phyloP scores from a whole-genome alignment of 2,113 vertebrate species.

The Triplophysa tibetana region DNA sequence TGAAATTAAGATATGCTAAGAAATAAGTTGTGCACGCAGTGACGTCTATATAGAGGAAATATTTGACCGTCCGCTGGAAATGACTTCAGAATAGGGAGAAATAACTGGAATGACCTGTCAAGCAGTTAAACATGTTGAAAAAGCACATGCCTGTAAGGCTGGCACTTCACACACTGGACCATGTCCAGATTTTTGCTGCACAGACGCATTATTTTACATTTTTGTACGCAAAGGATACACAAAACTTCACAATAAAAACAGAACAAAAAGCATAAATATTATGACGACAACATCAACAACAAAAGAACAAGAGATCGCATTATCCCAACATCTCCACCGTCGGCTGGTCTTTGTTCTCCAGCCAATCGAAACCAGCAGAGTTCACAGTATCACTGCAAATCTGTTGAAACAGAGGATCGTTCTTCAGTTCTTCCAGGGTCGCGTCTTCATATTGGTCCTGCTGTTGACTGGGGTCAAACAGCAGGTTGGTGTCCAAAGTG shows the following conservation, averaged over 20 bases:
- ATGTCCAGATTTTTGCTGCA: constrained; percentile 64
- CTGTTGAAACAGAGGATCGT: constrained; percentile 98
- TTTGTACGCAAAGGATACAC: constrained; percentile 62
- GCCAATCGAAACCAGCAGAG: constrained; percentile 97
- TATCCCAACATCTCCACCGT: constrained; percentile 99
- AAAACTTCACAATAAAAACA: constrained; percentile 53
- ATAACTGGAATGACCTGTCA: constrained; percentile 58
- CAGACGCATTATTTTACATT: constrained; percentile 61
- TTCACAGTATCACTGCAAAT: constrained; percentile 98
- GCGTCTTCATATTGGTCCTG: constrained; percentile 98
- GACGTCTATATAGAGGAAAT: constrained; percentile 23
- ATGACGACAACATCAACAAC: constrained; percentile 34
- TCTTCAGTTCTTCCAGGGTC: constrained; percentile 99
- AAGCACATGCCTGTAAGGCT: constrained; percentile 78
- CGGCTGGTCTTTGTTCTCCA: constrained; percentile 99
- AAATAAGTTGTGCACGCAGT: background rate
- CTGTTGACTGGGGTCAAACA: constrained; percentile 96
- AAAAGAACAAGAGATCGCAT: constrained; percentile 58
- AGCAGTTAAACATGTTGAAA: constrained; percentile 51
- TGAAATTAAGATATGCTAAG: background rate
- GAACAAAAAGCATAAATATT: constrained; percentile 67
- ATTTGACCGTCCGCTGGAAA: constrained; percentile 10
- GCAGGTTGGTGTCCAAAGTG: constrained; percentile 93
- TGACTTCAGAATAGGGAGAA: constrained; percentile 22
- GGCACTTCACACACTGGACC: constrained; percentile 93